Evolutionary conservation across 1,140 invertebrate genomes (phyloP).

Genomic region (Planococcus citri): DNA sequence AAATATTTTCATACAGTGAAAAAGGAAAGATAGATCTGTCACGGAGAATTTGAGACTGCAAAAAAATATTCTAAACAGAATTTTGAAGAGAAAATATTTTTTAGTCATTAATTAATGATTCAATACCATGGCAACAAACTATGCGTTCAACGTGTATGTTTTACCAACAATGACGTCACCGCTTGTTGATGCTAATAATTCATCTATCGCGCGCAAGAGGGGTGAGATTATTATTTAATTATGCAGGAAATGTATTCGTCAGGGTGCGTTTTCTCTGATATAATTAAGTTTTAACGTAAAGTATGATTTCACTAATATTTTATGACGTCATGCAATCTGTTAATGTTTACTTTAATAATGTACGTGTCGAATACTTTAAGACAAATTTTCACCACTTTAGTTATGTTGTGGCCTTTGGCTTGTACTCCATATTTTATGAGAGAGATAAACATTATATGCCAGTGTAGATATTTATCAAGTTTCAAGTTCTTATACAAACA

Average conservation of each 20-base stretch:
- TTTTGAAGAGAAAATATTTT: neutral
- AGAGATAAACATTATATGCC: no score
- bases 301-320: neutral
- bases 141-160: neutral
- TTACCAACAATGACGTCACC: neutral
- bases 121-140: constrained; percentile 1
- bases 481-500: no score
- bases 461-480: no score
- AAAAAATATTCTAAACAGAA: neutral
- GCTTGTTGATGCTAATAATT: constrained; percentile 7
- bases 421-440: no score
- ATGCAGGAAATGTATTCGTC: neutral
- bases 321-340: constrained; percentile 6
- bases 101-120: constrained; percentile 8
- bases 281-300: constrained; percentile 8
- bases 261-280: neutral
- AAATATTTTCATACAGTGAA: no score
- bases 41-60: no score
- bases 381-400: no score
- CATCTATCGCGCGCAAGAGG: neutral
- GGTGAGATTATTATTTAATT: constrained; percentile 4
- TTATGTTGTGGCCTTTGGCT: no score
- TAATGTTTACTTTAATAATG: neutral
- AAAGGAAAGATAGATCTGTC: no score
- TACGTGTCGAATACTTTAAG: no score